These are phyloP conservation scores for Lottia gigantea DNA, from an alignment of 2,888 invertebrate genomes.

Conservation along the genomic window DNA sequence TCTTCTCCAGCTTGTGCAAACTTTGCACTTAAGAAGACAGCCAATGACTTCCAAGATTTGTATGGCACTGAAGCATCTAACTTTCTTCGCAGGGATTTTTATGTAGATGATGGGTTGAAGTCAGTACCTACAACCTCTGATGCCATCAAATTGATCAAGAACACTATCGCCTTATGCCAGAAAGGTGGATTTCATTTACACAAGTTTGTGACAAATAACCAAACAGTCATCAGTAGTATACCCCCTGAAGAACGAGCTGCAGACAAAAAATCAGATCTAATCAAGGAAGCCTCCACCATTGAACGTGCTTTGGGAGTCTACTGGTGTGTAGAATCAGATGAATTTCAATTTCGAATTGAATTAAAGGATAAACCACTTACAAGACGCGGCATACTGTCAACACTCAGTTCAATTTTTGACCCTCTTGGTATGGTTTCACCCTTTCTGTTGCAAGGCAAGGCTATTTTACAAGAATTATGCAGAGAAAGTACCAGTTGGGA, in stretches of 20 bases:
- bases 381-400: conserved; percentile 32
- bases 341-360: conserved; percentile 25
- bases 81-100: conserved; percentile 33
- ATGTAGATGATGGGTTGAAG: conserved; percentile 39
- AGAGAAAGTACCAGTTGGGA: conserved; percentile 31
- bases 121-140: conserved; percentile 17
- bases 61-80: conserved; percentile 25
- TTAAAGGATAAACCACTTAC: conserved; percentile 13
- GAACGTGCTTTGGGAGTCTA: conserved; percentile 36
- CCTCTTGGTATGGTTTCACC: conserved; percentile 36
- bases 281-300: conserved; percentile 16
- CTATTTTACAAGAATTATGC: conserved; percentile 30
- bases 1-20: conserved; percentile 35
- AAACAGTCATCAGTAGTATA: conserved; percentile 30
- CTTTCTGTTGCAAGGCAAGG: conserved; percentile 27
- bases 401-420: conserved; percentile 32
- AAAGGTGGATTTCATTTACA: conserved; percentile 34
- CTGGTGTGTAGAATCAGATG: conserved; percentile 36
- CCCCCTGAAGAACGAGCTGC: conserved; percentile 29
- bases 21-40: conserved; percentile 26
- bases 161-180: too few species aligned
- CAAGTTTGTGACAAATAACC: conserved; percentile 38
- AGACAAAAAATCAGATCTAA: conserved; percentile 13
- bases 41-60: conserved; percentile 14
- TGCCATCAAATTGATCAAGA: too few species aligned